These are phyloP conservation scores for Paracanthobrama guichenoti DNA, from an alignment of 2,113 vertebrate genomes.

Conservation along the genomic window DNA sequence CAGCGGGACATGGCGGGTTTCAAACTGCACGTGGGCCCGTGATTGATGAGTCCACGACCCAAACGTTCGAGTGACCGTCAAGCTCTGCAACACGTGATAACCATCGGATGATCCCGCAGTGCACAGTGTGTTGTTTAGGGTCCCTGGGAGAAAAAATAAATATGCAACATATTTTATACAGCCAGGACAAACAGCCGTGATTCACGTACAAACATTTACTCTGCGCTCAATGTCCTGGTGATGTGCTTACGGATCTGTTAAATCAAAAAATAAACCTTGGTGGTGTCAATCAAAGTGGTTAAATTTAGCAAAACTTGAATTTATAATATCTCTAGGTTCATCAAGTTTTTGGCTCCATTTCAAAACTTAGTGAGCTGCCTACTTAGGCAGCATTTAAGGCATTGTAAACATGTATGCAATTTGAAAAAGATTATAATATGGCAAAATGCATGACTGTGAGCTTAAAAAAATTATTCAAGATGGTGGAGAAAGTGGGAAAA, in stretches of 20 bases:
- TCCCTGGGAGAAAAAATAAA: constrained; percentile 36
- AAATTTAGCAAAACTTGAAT: neutral
- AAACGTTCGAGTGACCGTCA: constrained; percentile 22
- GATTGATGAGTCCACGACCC: constrained; percentile 43
- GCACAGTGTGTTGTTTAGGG: constrained; percentile 19
- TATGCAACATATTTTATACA: neutral
- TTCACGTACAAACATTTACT: constrained; percentile 8
- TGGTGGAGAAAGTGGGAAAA: neutral
- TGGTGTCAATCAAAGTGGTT: neutral
- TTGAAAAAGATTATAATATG: too few species aligned
- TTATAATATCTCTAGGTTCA: neutral
- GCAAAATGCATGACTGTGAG: neutral
- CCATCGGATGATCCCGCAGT: constrained; percentile 18
- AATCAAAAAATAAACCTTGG: neutral
- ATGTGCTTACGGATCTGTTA: too few species aligned
- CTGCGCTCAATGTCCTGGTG: neutral
- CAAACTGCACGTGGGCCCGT: constrained; percentile 36
- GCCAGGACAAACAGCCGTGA: constrained; percentile 43
- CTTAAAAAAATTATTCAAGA: neutral
- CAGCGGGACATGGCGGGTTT: constrained; percentile 32
- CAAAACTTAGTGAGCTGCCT: neutral
- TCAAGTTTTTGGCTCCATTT: neutral
- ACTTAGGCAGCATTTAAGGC: too few species aligned
- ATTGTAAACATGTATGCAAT: too few species aligned
- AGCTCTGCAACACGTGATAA: constrained; percentile 19